These are phyloP conservation scores for Brassicogethes aeneus DNA, from an alignment of 2,888 invertebrate species.

Conservation along the genomic window DNA sequence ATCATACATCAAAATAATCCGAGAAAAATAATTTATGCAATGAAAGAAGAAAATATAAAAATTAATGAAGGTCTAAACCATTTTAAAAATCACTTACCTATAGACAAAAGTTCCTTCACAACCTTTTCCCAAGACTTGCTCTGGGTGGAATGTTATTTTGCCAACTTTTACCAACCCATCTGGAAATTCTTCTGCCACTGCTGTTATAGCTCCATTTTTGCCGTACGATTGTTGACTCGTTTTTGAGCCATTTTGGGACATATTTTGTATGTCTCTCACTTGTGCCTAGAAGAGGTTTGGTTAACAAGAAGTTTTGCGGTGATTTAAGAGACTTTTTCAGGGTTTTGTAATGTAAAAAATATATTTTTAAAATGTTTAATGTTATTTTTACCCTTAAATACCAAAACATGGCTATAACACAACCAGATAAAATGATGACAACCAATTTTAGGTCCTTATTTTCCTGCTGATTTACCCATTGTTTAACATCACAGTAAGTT, in stretches of 20 bases:
- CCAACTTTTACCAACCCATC: constrained; percentile 68
- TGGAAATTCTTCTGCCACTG: constrained; percentile 51
- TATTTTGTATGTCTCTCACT: constrained; percentile 58
- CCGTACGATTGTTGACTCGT: constrained; percentile 32
- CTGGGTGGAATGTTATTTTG: constrained; percentile 80
- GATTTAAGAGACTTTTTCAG: too few species aligned
- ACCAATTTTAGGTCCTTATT: constrained; percentile 64
- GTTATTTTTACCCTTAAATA: constrained; percentile 64
- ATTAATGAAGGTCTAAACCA: too few species aligned
- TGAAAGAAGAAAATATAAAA: too few species aligned
- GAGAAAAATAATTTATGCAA: too few species aligned
- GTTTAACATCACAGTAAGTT: constrained; percentile 29
- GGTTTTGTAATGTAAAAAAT: background rate
- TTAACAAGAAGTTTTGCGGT: too few species aligned
- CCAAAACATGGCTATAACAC: constrained; percentile 66
- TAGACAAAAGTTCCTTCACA: constrained; percentile 98
- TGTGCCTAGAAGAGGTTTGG: too few species aligned
- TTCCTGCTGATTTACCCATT: constrained; percentile 67
- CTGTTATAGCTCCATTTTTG: constrained; percentile 41
- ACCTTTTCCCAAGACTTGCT: constrained; percentile 85
- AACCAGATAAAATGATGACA: constrained; percentile 56
- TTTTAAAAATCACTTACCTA: too few species aligned
- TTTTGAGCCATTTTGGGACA: constrained; percentile 46
- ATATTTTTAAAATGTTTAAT: too few species aligned
- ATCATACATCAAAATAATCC: too few species aligned